Evolutionary conservation across 2,888 invertebrate genomes (phyloP).

Genomic region (Chaitophorus viminalis): DNA sequence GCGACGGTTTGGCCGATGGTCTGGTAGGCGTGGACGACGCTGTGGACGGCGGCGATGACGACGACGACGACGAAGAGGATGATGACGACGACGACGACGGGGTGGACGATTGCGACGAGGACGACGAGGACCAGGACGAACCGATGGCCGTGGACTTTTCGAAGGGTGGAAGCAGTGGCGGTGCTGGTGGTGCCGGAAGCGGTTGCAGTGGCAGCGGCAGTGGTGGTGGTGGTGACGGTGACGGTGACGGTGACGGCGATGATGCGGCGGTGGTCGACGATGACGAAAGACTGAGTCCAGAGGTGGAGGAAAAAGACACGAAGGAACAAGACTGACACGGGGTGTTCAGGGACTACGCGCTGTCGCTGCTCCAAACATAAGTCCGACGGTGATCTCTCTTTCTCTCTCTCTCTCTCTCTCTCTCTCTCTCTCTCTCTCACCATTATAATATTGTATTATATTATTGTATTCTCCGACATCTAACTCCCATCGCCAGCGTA

Average conservation of each 20-base stretch:
- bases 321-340: slow-evolving; percentile 79
- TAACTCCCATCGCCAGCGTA: no score
- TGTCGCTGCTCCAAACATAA: slow-evolving; percentile 55
- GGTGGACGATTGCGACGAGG: slow-evolving; percentile 42
- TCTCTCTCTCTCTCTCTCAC: not conserved
- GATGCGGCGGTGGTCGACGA: slow-evolving; percentile 70
- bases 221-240: slow-evolving; percentile 64
- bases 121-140: slow-evolving; percentile 62
- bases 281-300: slow-evolving; percentile 74
- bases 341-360: slow-evolving; percentile 63
- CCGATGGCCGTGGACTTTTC: slow-evolving; percentile 63
- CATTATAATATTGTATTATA: no score
- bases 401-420: not conserved
- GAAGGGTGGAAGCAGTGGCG: slow-evolving; percentile 8
- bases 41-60: not conserved
- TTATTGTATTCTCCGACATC: no score
- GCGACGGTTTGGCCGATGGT: no score
- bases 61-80: not conserved
- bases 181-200: not conserved
- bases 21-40: no score
- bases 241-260: slow-evolving; percentile 52
- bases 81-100: slow-evolving; percentile 71
- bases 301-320: slow-evolving; percentile 73
- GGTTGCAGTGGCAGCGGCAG: not conserved
- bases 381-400: slow-evolving; percentile 16